A percentile compares a stretch with the other conserved stretches of the same genome.
These are phyloP conservation scores for Agrilus cyanescens DNA, from an alignment of 2,888 invertebrate species.

Conservation along the genomic window DNA sequence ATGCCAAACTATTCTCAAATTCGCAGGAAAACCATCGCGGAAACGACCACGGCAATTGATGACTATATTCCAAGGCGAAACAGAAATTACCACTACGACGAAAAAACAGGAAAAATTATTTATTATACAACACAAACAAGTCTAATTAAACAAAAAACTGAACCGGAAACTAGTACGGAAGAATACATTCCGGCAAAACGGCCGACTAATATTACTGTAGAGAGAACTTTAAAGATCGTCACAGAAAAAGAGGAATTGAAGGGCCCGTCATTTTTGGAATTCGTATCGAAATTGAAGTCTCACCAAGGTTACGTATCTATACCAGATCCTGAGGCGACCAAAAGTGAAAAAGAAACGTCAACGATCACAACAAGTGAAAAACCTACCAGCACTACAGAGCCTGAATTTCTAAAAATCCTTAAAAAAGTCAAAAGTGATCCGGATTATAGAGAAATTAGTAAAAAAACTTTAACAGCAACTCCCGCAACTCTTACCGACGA, in stretches of 20 bases:
- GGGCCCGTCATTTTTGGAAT: slow-evolving; percentile 28
- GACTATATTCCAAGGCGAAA: slow-evolving; percentile 33
- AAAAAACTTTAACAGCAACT: slow-evolving; percentile 19
- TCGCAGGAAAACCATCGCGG: slow-evolving; percentile 19
- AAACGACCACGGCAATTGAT: slow-evolving; percentile 23
- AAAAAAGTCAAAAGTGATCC: slow-evolving; percentile 23
- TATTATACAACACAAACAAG: slow-evolving; percentile 25
- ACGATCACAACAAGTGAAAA: slow-evolving; percentile 14
- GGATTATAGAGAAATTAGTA: slow-evolving; percentile 27
- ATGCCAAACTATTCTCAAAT: slow-evolving; percentile 25
- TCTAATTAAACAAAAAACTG: slow-evolving; percentile 16
- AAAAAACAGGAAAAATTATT: slow-evolving; percentile 28
- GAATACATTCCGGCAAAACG: slow-evolving; percentile 2
- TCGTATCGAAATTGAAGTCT: slow-evolving; percentile 25
- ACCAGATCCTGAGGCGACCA: slow-evolving; percentile 29
- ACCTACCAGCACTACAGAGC: slow-evolving; percentile 21
- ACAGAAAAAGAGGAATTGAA: slow-evolving; percentile 9
- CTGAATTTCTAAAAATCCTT: slow-evolving; percentile 29
- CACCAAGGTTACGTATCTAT: slow-evolving; percentile 25
- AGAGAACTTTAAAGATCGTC: slow-evolving; percentile 17
- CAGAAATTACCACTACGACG: slow-evolving; percentile 32
- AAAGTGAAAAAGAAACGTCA: slow-evolving; percentile 17
- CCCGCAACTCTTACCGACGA: slow-evolving; percentile 11
- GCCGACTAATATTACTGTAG: slow-evolving; percentile 8
- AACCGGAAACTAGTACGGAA: not conserved